Conservation (phyloP, 1,140 invertebrate species). For the Drosophila nebulosa region DNA sequence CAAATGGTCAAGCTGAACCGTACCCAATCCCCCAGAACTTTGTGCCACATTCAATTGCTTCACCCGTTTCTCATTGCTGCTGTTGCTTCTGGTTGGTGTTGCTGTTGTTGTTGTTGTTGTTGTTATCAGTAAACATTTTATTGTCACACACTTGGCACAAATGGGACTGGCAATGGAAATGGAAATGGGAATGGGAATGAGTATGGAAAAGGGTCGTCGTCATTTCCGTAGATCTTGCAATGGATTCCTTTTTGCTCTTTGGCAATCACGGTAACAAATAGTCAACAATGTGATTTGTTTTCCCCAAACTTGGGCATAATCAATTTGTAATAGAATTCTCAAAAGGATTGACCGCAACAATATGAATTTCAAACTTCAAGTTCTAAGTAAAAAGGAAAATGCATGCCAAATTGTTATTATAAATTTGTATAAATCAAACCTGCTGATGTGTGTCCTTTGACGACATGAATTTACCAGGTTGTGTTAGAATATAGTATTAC, state of each 20-base stretch:
- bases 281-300: slow-evolving; percentile 71
- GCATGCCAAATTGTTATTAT: too few species aligned
- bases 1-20: slow-evolving; percentile 18
- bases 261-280: slow-evolving; percentile 73
- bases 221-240: not conserved
- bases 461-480: too few species aligned
- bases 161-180: slow-evolving; percentile 47
- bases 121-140: slow-evolving; percentile 78
- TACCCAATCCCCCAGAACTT: slow-evolving; percentile 50
- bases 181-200: not conserved
- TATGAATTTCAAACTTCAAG: not conserved
- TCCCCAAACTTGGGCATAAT: slow-evolving; percentile 31
- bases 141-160: slow-evolving; percentile 78
- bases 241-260: slow-evolving; percentile 20
- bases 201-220: slow-evolving; percentile 4
- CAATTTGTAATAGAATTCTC: slow-evolving; percentile 43
- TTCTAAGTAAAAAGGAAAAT: too few species aligned
- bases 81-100: slow-evolving; percentile 17
- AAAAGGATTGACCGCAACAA: slow-evolving; percentile 1
- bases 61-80: slow-evolving; percentile 32
- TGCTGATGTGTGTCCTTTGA: too few species aligned
- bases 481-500: too few species aligned
- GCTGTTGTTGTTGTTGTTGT: slow-evolving; percentile 44
- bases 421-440: too few species aligned
- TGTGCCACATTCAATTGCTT: slow-evolving; percentile 74